Percentiles rank a stretch among this genome's conserved stretches.
Evolutionary conservation across 2,113 vertebrate genomes (phyloP).

Genomic region (Podarcis cretensis): DNA sequence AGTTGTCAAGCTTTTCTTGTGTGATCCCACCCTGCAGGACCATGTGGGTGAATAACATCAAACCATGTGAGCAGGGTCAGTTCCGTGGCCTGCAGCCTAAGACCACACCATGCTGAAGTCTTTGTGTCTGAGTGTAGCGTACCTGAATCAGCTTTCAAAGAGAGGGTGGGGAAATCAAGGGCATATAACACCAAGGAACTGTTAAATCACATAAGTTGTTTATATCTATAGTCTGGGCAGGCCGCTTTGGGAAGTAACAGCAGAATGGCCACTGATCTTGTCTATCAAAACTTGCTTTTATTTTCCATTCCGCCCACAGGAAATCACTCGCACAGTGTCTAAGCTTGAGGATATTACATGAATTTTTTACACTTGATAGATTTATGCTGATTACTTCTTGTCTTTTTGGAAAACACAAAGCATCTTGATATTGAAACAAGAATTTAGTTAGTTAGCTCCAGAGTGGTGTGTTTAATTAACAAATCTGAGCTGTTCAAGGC

Average conservation of each 20-base stretch:
- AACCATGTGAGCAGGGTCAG: not conserved
- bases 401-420: not conserved
- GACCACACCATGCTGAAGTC: not conserved
- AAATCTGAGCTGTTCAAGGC: not conserved
- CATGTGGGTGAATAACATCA: not conserved
- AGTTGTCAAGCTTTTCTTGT: too few species aligned
- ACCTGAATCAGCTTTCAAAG: slow-evolving; percentile 67
- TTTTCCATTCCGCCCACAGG: not conserved
- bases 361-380: not conserved
- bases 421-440: not conserved
- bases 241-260: too few species aligned
- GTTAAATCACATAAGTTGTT: not conserved
- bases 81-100: not conserved
- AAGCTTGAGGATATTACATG: not conserved
- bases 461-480: not conserved
- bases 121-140: slow-evolving; percentile 19
- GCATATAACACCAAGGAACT: slow-evolving; percentile 60
- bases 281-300: not conserved
- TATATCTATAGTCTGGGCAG: not conserved
- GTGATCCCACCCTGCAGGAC: not conserved
- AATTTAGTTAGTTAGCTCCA: not conserved
- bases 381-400: not conserved
- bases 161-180: slow-evolving; percentile 67
- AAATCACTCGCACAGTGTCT: slow-evolving; percentile 3
- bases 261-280: not conserved